Evolutionary conservation across 1,140 invertebrate species (phyloP).

Genomic region (Drosophila bocqueti): DNA sequence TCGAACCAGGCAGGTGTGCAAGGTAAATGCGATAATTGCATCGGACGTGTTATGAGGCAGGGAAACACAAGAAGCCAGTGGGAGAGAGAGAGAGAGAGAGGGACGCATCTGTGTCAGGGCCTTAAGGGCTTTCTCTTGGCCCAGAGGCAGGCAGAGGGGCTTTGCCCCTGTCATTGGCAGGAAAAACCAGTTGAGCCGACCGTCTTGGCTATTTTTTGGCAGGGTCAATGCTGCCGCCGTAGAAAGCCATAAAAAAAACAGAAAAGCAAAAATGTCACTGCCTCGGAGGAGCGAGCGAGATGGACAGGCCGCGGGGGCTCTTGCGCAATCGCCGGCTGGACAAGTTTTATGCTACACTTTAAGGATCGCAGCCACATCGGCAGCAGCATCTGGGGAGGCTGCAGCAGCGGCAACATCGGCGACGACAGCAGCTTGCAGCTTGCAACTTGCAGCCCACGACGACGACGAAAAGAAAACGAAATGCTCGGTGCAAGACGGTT

Average conservation of each 20-base stretch:
- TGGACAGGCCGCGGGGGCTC: constrained; percentile 13
- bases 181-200: constrained; percentile 68
- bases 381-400: constrained; percentile 14
- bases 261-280: constrained; percentile 54
- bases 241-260: constrained; percentile 69
- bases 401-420: constrained; percentile 20
- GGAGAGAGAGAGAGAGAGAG: not conserved
- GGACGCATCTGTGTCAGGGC: constrained; percentile 38
- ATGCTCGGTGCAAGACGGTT: constrained; percentile 72
- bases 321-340: constrained; percentile 73
- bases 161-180: constrained; percentile 33
- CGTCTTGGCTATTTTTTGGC: constrained; percentile 42
- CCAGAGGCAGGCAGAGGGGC: constrained; percentile 10
- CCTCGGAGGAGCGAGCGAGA: constrained; percentile 24
- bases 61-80: constrained; percentile 7
- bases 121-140: constrained; percentile 63
- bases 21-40: constrained; percentile 38
- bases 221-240: constrained; percentile 75
- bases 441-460: constrained; percentile 13
- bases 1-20: constrained; percentile 43
- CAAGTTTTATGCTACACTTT: constrained; percentile 81
- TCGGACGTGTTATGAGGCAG: constrained; percentile 20
- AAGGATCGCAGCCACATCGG: constrained; percentile 57
- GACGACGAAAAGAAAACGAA: constrained; percentile 80
- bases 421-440: constrained; percentile 31